Base-by-base conservation (phyloP, 1,140 invertebrate genomes). In the Drosophila cardini region DNA sequence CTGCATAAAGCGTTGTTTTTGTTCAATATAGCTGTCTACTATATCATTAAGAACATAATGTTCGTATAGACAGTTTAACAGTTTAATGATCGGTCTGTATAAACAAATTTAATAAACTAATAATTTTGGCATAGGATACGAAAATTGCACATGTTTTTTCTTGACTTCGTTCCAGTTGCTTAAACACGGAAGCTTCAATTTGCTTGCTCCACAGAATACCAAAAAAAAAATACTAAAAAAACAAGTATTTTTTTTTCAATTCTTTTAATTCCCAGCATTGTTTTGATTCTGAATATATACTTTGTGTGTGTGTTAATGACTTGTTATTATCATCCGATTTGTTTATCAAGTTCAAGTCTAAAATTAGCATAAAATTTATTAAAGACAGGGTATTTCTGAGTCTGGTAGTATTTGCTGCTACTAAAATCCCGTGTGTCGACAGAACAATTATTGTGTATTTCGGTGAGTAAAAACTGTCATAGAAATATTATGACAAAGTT, bases 251-350 rank as follows among this genome's bases (percentile, higher is more conserved):
- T 26, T 21, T 21, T 26, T 26, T n/a, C n/a, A n/a, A n/a, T 38
- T 50, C 43, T 69, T 57, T 58, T 53, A 48, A 58, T 73, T 80
- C 83, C 46, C 82, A 86, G 73, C 83, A 87, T 87, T 87, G 83
- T 82, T 69, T 87, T 50, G 36, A 34, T 26, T 26, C 5, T 26
- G 21, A 53, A 67, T 60, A 52, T 53, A 60, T 83, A 67, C 80
- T 55, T 71, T 78, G 67, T 76, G 60, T 76, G 60, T 69, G 57
- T 50, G 65, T 72, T 78, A 90, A 90, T 90, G 78, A 90, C 80
- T 71, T 90, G 80, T 84, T 76, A 90, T 90, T 89, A 90, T 90
- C 85, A 74, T 86, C 80, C 75, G 74, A 75, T 89, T 87, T 86
- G 82, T 78, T 86, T 82, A 76, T 52, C 70, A 82, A 71, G 71